A percentile compares a stretch with the other conserved stretches of the same genome.
These are phyloP conservation scores for Plagodis dolabraria DNA, from an alignment of 2,888 invertebrate species.

Conservation along the genomic window DNA sequence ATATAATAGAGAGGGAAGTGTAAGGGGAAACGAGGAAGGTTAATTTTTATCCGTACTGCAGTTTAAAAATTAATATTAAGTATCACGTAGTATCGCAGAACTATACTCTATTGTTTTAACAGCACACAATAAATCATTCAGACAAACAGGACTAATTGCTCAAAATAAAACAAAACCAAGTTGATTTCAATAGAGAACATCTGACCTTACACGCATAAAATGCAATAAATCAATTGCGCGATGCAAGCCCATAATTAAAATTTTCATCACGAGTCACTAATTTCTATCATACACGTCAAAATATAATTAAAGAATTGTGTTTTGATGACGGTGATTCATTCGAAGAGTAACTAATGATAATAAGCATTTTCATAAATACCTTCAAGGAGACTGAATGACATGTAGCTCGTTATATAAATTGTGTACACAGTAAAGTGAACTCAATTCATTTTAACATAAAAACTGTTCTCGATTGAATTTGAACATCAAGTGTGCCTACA, in stretches of 20 bases:
- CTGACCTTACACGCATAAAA: slow-evolving; percentile 8
- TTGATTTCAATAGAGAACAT: slow-evolving; percentile 26
- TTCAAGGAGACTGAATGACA: slow-evolving; percentile 6
- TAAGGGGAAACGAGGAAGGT: too few relatives aligned
- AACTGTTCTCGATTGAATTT: background rate
- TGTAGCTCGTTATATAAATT: slow-evolving; percentile 11
- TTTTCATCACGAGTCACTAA: slow-evolving; percentile 26
- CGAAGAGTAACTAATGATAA: slow-evolving; percentile 22
- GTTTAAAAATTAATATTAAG: too few relatives aligned
- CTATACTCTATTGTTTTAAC: too few relatives aligned
- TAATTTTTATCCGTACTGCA: too few relatives aligned
- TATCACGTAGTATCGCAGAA: too few relatives aligned
- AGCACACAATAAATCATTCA: background rate
- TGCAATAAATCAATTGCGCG: slow-evolving; percentile 23
- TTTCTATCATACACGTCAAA: slow-evolving; percentile 30
- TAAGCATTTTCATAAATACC: slow-evolving; percentile 21
- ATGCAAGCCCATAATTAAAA: slow-evolving; percentile 20
- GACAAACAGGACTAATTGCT: background rate
- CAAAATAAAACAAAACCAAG: slow-evolving; percentile 17
- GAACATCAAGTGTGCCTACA: background rate
- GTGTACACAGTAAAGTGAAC: too few relatives aligned
- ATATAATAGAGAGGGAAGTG: too few relatives aligned
- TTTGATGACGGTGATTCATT: slow-evolving; percentile 27
- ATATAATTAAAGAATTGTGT: slow-evolving; percentile 33
- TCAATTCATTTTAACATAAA: too few relatives aligned